Evolutionary conservation across 2,113 vertebrate species (phyloP).

Genomic region (Pomatostomus ruficeps): DNA sequence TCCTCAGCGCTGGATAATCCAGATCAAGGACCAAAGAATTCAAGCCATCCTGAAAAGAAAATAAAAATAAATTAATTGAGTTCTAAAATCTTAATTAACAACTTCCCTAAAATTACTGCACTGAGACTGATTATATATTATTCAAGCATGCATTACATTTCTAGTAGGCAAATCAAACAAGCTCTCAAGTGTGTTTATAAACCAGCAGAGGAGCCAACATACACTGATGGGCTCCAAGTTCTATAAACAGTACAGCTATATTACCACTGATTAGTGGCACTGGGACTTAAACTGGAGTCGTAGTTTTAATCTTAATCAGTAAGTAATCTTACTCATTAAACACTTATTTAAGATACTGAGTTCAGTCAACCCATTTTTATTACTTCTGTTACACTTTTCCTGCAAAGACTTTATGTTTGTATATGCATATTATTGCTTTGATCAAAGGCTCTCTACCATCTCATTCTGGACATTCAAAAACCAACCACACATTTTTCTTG

Average conservation of each 20-base stretch:
- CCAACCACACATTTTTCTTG: background rate
- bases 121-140: background rate
- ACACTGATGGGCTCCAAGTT: background rate
- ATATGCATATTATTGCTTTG: background rate
- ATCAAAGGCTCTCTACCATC: background rate
- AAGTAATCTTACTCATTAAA: background rate
- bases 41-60: slow-evolving; percentile 84
- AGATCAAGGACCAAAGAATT: slow-evolving; percentile 95
- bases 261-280: background rate
- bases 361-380: background rate
- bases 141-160: slow-evolving; percentile 1
- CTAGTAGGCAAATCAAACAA: slow-evolving; percentile 12
- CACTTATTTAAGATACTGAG: background rate
- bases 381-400: background rate
- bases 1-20: slow-evolving; percentile 94
- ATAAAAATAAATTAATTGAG: slow-evolving; percentile 15
- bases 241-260: slow-evolving; percentile 8
- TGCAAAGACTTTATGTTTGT: background rate
- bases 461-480: background rate
- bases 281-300: background rate
- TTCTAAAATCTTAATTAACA: slow-evolving; percentile 32
- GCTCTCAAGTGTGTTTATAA: slow-evolving; percentile 33
- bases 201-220: background rate
- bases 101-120: background rate
- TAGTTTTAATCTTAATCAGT: background rate